phyloP scores from a whole-genome alignment of 2,888 invertebrate species.

The Melanchra persicariae region DNA sequence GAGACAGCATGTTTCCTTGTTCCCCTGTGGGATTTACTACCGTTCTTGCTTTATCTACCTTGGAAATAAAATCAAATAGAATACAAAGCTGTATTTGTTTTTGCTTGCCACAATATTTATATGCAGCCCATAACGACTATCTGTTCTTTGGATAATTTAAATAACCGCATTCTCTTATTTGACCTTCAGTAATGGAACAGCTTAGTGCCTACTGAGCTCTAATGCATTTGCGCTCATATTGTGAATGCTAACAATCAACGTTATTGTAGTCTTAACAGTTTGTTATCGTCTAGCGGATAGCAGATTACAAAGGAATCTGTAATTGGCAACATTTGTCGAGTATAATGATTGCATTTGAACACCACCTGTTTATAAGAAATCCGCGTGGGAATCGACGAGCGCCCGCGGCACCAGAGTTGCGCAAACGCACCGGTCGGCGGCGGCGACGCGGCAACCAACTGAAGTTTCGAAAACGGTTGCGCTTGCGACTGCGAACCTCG shows the following conservation, averaged over 20 bases:
- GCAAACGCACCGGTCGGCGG: slow-evolving; percentile 75
- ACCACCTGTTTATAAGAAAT: slow-evolving; percentile 88
- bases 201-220: slow-evolving; percentile 44
- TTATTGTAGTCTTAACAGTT: slow-evolving; percentile 57
- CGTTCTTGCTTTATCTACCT: slow-evolving; percentile 32
- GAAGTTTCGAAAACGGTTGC: slow-evolving; percentile 76
- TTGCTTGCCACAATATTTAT: slow-evolving; percentile 51
- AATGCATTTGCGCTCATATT: slow-evolving; percentile 56
- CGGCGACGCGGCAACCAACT: slow-evolving; percentile 64
- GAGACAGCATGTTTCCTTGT: slow-evolving; percentile 60
- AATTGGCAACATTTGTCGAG: slow-evolving; percentile 77
- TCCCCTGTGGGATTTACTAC: slow-evolving; percentile 55
- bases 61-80: slow-evolving; percentile 36
- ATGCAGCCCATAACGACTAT: slow-evolving; percentile 43
- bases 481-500: slow-evolving; percentile 70
- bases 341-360: slow-evolving; percentile 80
- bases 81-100: slow-evolving; percentile 44
- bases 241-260: slow-evolving; percentile 62
- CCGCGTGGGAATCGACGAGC: slow-evolving; percentile 88
- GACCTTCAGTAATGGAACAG: slow-evolving; percentile 60
- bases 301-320: slow-evolving; percentile 71
- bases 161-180: slow-evolving; percentile 66
- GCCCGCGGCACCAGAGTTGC: slow-evolving; percentile 78
- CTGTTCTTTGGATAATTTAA: slow-evolving; percentile 59
- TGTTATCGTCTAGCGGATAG: slow-evolving; percentile 55